Base-by-base conservation (phyloP, 2,888 invertebrate genomes). In the Drosophila mulleri region DNA sequence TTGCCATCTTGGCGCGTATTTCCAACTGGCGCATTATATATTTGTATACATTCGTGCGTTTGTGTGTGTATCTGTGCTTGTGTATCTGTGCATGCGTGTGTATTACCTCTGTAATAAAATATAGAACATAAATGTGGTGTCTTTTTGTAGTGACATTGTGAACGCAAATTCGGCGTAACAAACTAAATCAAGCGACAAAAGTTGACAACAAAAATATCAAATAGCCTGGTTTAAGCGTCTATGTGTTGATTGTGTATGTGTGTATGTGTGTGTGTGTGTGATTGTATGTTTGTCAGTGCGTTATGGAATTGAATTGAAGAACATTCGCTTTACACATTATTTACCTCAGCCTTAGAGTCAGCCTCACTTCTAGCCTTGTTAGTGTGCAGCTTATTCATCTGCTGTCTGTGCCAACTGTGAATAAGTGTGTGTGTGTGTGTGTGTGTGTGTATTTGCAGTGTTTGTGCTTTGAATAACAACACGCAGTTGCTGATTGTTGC, bases 381-480 rank as follows among this genome's bases (percentile, higher is more conserved):
- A 83, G 67, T 54, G 67, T 18, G 8, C 42, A 52, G 56, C 64
- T 80, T 68, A 67, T 60, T 57, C 61, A 47, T 45, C 44, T 64
- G 72, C 54, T 66, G 61, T 70, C 58, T 69, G 63, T 62, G 78
- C 67, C 62, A 20, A 16, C 62, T 63, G 61, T 67, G 35, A 32
- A 48, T 64, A 39, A 50, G 11, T 52, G 48, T 58, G 75, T 64
- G 71, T 60, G 62, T 67, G 45, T 58, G 60, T 62, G 59, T 12
- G 9, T 18, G 42, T 45, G 9, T 45, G 39, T 35, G 35, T 37
- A 47, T 32, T n/a, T n/a, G 45, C 20, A 23, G 39, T 81, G 59
- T 59, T 70, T 87, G 88, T 88, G 88, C 89, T 60, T 73, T 82
- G 89, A 83, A 87, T 84, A 89, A 89, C 85, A 85, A 85, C 80